A percentile compares a stretch with the other conserved stretches of the same genome.
These are phyloP conservation scores for Aricia agestis DNA, from an alignment of 1,140 invertebrate species.

Conservation along the genomic window DNA sequence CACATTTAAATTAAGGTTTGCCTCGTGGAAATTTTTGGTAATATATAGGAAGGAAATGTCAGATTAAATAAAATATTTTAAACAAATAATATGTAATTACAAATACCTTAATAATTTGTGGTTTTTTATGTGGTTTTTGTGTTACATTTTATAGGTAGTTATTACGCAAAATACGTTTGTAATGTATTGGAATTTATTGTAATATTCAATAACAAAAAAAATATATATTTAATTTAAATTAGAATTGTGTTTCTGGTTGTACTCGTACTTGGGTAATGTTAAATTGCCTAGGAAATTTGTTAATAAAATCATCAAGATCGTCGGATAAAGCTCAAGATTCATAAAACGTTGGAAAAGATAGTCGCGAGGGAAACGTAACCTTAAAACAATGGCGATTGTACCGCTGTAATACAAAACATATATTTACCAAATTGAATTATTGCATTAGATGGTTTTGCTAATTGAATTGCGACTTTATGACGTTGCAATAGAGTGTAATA, in stretches of 20 bases:
- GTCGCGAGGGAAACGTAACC: slow-evolving; percentile 48
- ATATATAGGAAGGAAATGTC: background rate
- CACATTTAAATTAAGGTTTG: no score
- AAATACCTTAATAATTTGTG: background rate
- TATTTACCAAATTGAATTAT: slow-evolving; percentile 17
- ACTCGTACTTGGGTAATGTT: slow-evolving; percentile 29
- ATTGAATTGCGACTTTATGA: background rate
- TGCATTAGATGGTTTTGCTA: background rate
- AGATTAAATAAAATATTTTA: background rate
- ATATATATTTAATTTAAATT: background rate
- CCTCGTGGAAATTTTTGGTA: background rate
- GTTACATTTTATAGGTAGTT: background rate
- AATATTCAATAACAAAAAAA: background rate
- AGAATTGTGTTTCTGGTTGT: slow-evolving; percentile 17
- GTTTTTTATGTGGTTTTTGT: background rate
- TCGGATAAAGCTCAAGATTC: slow-evolving; percentile 45
- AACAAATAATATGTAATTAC: background rate
- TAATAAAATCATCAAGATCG: slow-evolving; percentile 56
- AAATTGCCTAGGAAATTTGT: slow-evolving; percentile 33
- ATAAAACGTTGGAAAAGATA: slow-evolving; percentile 43
- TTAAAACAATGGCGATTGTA: slow-evolving; percentile 57
- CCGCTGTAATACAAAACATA: slow-evolving; percentile 17
- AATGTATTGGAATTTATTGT: background rate
- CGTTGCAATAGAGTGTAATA: background rate
- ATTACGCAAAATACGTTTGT: background rate